These are phyloP conservation scores for Holacanthella duospinosa DNA, from an alignment of 2,888 invertebrate species.

Conservation along the genomic window DNA sequence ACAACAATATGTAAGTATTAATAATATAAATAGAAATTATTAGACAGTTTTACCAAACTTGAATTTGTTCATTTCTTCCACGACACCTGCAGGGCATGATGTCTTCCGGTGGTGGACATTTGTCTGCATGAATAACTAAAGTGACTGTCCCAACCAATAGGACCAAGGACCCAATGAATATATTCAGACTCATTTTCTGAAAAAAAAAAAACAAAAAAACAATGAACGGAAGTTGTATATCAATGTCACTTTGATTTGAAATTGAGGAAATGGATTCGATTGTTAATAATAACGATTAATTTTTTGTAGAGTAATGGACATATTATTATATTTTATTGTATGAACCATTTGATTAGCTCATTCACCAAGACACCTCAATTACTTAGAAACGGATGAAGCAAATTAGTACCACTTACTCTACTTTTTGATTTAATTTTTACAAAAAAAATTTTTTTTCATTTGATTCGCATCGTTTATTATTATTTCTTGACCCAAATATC, in stretches of 20 bases:
- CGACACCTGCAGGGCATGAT: slow-evolving; percentile 75
- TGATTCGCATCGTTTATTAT: slow-evolving; percentile 34
- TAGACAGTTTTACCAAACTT: slow-evolving; percentile 58
- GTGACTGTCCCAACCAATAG: slow-evolving; percentile 7
- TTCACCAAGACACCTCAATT: no score
- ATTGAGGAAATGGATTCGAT: no score
- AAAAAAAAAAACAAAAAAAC: background rate
- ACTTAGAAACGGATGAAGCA: background rate
- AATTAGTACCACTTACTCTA: background rate
- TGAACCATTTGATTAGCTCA: no score
- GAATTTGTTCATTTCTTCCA: slow-evolving; percentile 62
- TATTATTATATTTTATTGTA: background rate
- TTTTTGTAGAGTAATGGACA: background rate
- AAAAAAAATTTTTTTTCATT: slow-evolving; percentile 12
- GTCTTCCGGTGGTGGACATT: slow-evolving; percentile 62
- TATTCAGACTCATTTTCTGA: background rate
- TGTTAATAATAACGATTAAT: background rate
- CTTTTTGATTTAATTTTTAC: background rate
- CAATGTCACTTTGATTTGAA: no score
- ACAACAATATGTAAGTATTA: background rate
- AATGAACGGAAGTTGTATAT: background rate
- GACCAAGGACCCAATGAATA: background rate
- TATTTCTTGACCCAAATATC: slow-evolving; percentile 35
- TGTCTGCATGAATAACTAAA: no score
- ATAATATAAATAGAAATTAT: background rate